Evolutionary conservation across 2,888 invertebrate genomes (phyloP), one percentile per base, ranked within the genome.

Genomic region (Pemphredon lugubris): DNA sequence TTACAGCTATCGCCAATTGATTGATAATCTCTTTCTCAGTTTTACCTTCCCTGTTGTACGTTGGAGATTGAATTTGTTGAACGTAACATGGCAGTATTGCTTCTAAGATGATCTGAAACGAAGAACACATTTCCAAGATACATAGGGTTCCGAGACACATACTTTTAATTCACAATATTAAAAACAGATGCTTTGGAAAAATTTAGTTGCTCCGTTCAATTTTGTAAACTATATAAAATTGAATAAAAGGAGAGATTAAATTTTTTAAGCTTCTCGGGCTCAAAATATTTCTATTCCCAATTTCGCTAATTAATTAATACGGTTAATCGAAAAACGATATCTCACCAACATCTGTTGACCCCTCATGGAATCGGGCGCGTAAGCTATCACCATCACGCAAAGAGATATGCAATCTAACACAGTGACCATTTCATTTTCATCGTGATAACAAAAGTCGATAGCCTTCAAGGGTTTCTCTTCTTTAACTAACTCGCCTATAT

Each of bases 301-400:
- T n/a, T n/a, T 1, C 20, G 13, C 23, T 13, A 50, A 32, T 32
- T 32, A 50, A 30, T 23, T 16, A 50, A 32, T 2, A 4, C 3
- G 9, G 21, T 21, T n/a, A n/a, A n/a, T n/a, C 26, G 26, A 26
- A 5, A 26, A 26, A 3, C 34, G 30, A 23, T 21, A 55, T 1
- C 93, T 91, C 89, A 96, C 97, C 91, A 97, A 90, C 96, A 97
- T 97, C 89, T 97, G 97, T 88, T 96, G 96, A 0, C 96, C 96
- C 72, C 96, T 91, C 73, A 96, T 94, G 61, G 98, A 98, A 89
- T 99, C 99, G 4, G 99, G 97, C 0, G 99, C 96, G 90, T 99
- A 99, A 0, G 98, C 98, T 3, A 99, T 97, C 0, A 99, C 99
- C 94, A 99, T 99, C 0, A 99, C 98, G 88, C 99, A 99, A 59